These are phyloP conservation scores for Origma solitaria DNA, from an alignment of 2,113 vertebrate genomes.

Conservation along the genomic window DNA sequence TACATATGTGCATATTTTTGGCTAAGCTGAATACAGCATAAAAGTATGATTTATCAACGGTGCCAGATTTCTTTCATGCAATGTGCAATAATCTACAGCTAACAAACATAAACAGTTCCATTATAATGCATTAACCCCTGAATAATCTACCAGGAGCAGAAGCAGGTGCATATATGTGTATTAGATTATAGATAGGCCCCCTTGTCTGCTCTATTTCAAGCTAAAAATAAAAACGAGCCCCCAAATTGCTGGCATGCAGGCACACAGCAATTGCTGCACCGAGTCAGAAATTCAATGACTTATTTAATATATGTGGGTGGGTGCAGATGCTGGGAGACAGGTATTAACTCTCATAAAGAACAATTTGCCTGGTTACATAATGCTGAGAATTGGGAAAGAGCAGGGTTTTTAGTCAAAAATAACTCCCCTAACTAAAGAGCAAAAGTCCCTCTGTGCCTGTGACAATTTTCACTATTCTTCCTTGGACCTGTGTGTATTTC, in stretches of 20 bases:
- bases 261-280: background rate
- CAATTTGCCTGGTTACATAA: background rate
- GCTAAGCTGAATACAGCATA: background rate
- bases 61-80: background rate
- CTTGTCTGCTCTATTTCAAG: background rate
- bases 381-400: background rate
- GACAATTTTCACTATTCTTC: background rate
- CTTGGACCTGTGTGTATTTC: background rate
- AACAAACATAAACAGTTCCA: background rate
- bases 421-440: background rate
- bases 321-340: background rate
- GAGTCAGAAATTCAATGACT: background rate
- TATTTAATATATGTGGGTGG: background rate
- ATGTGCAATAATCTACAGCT: background rate
- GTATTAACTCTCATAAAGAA: background rate
- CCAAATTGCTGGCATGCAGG: background rate
- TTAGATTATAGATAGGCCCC: background rate
- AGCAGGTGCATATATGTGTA: background rate
- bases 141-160: background rate
- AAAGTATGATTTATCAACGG: background rate
- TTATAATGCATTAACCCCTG: background rate
- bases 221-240: background rate
- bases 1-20: background rate
- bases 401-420: background rate
- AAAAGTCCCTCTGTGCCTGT: background rate